Conservation (phyloP, 2,113 vertebrate genomes). For the Oncorhynchus keta region DNA sequence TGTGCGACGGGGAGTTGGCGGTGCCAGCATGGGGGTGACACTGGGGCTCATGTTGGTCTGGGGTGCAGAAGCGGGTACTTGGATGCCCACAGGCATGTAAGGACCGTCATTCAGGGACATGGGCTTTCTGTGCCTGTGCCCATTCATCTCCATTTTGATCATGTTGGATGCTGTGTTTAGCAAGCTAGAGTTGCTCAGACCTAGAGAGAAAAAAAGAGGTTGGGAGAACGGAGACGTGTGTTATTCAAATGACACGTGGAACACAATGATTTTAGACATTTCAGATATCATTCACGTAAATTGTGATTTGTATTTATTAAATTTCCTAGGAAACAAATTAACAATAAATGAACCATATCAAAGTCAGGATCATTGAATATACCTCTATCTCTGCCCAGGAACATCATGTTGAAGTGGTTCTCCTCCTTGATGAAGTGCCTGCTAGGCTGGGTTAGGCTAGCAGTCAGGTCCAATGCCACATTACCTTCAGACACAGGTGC, state of each 20-base stretch:
- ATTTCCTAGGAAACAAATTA: not conserved
- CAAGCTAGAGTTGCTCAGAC: constrained; percentile 87
- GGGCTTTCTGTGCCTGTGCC: constrained; percentile 88
- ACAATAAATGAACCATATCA: not conserved
- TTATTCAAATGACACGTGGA: not conserved
- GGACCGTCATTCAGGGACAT: constrained; percentile 84
- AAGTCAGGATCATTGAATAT: constrained; percentile 65
- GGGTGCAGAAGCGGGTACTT: constrained; percentile 83
- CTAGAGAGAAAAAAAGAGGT: constrained; percentile 75
- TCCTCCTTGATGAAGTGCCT: constrained; percentile 93
- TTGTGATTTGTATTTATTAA: not conserved
- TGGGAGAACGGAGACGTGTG: not conserved
- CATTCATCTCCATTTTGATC: constrained; percentile 98
- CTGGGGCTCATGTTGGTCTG: constrained; percentile 88
- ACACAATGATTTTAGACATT: constrained; percentile 54
- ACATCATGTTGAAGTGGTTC: constrained; percentile 93
- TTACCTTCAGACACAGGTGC: constrained; percentile 81
- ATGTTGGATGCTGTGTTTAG: constrained; percentile 86
- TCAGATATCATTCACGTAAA: constrained; percentile 38
- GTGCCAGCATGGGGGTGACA: constrained; percentile 93
- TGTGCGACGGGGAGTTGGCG: constrained; percentile 90
- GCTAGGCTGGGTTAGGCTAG: constrained; percentile 74
- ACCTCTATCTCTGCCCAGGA: constrained; percentile 96
- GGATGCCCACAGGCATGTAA: constrained; percentile 84
- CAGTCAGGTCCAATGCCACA: constrained; percentile 94